Base-by-base conservation (phyloP, 2,888 invertebrate species). In the Polylopha cassiicola region DNA sequence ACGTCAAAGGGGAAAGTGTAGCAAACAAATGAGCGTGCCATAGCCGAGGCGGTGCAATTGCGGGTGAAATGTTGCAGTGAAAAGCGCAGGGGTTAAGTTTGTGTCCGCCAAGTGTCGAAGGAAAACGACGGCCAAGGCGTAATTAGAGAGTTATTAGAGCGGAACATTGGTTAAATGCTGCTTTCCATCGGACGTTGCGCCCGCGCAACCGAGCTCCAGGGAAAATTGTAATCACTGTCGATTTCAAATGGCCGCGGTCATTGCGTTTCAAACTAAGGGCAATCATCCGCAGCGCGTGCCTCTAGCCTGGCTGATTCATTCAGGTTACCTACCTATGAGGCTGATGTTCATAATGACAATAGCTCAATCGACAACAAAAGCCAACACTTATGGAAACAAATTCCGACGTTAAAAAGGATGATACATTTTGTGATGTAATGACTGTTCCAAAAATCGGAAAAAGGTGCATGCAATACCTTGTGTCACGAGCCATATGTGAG, bases 201-300 rank as follows among this genome's bases (percentile, higher is more conserved):
- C 67, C 70, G 78, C 74, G 77, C 79, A 75, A 74, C 65, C 65
- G 65, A 65, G 72, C 73, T 73, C 72, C 73, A 78, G 81, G 82
- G 84, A 80, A 84, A 84, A 80, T 82, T 74, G 80, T 77, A 82
- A 82, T 80, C 82, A 85, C 84, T 85, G 79, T 84, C 82, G 81
- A 81, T 85, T 85, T 84, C 82, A 73, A 79, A 74, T 63, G 65
- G 66, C 71, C 64, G 73, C 69, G 69, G 70, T 69, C 58, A 58
- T 62, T 72, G 70, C 72, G 62, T 71, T 68, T 61, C 63, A 68
- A 65, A 67, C 65, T 60, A 61, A 65, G 58, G 65, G 65, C 68
- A 69, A 68, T 67, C 69, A 68, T 54, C 55, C 47, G 44, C 46
- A 44, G 43, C 41, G 51, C 47, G 42, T 44, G 46, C 45, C 53